Evolutionary conservation across 2,797 vertebrate species (phyloP).

Genomic region (Ptychadena robeensis): DNA sequence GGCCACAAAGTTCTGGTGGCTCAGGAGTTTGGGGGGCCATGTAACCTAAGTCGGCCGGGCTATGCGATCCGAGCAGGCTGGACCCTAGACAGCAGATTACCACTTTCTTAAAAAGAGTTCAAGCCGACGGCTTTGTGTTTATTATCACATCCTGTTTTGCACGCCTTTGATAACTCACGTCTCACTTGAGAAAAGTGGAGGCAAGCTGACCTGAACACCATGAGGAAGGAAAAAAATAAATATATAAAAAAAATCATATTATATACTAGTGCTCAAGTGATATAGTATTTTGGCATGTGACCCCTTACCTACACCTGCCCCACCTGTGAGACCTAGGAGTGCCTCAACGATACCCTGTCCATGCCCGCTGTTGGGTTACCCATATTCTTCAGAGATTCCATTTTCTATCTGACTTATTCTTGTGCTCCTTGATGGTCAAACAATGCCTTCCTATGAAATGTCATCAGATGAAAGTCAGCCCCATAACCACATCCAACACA

Average conservation of each 20-base stretch:
- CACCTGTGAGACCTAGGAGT: too few relatives aligned
- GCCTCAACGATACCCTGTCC: too few relatives aligned
- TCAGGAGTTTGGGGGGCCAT: conserved; percentile 18
- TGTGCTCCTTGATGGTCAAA: too few relatives aligned
- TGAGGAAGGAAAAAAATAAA: background rate
- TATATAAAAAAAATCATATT: too few relatives aligned
- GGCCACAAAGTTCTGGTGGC: conserved; percentile 19
- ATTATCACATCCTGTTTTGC: background rate
- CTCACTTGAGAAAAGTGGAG: conserved; percentile 8
- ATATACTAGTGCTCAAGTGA: too few relatives aligned
- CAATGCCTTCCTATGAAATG: too few relatives aligned
- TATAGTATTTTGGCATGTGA: too few relatives aligned
- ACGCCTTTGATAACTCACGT: background rate
- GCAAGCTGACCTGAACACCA: conserved; percentile 11
- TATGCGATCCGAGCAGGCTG: conserved; percentile 8
- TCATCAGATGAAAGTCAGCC: too few relatives aligned
- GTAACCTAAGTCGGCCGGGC: conserved; percentile 19
- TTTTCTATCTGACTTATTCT: background rate
- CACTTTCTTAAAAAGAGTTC: conserved; percentile 25
- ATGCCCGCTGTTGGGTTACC: too few relatives aligned
- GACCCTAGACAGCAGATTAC: conserved; percentile 2
- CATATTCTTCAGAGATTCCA: background rate
- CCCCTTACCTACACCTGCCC: too few relatives aligned
- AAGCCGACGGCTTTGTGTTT: background rate
- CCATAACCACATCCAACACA: too few relatives aligned